These are phyloP conservation scores for Peromyscus attwateri DNA, from an alignment of 2,797 vertebrate genomes.

Conservation along the genomic window DNA sequence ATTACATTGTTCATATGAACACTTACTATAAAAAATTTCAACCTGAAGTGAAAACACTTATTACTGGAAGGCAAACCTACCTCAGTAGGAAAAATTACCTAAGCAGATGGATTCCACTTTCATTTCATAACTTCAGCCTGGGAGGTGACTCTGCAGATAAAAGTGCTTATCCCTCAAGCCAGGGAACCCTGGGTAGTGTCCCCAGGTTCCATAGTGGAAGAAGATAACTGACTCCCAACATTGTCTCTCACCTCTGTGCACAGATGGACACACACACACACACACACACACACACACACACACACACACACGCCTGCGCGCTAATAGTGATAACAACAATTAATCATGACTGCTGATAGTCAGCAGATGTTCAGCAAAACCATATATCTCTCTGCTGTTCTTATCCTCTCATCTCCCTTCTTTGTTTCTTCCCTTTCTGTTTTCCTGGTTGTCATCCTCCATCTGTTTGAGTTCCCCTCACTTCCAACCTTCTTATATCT, in stretches of 20 bases:
- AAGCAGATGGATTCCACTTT: neutral
- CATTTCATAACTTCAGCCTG: neutral
- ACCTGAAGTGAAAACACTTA: neutral
- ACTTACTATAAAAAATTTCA: neutral
- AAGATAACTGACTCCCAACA: neutral
- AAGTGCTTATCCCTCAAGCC: neutral
- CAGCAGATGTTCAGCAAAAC: neutral
- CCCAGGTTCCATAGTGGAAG: neutral
- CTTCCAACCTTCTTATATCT: no score
- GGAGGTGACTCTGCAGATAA: neutral
- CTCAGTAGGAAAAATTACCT: neutral
- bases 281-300: neutral
- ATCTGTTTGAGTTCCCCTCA: rapidly evolving
- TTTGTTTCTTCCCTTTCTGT: neutral
- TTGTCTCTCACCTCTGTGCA: neutral
- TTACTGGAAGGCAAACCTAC: neutral
- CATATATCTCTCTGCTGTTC: neutral
- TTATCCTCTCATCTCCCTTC: neutral
- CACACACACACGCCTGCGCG: neutral
- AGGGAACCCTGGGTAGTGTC: neutral
- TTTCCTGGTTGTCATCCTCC: rapidly evolving
- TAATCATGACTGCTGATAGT: neutral
- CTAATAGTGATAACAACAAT: neutral
- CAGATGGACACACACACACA: no score
- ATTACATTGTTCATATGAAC: neutral